phyloP scores from a whole-genome alignment of 2,888 invertebrate species.

The Eucriotettix oculatus region DNA sequence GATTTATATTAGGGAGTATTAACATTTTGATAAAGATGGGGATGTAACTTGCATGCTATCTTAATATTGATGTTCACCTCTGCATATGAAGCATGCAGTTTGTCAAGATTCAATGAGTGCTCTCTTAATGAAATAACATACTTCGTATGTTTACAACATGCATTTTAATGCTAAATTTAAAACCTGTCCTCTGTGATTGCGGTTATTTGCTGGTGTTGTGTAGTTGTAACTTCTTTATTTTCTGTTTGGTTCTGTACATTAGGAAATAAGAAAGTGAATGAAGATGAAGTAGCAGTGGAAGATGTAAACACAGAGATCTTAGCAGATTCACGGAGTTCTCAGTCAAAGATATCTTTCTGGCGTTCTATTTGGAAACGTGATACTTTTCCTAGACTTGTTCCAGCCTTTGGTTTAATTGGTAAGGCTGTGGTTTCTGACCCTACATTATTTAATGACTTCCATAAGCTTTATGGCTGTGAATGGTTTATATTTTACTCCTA shows the following conservation, averaged over 20 bases:
- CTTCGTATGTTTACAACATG: too few species aligned
- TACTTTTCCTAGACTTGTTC: conserved; percentile 21
- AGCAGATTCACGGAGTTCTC: neutral
- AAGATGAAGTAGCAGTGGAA: conserved; percentile 5
- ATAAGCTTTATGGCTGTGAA: too few species aligned
- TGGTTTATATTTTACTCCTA: too few species aligned
- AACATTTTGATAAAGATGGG: too few species aligned
- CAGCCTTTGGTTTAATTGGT: conserved; percentile 23
- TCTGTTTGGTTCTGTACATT: neutral
- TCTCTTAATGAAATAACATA: too few species aligned
- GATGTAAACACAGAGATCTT: conserved; percentile 5
- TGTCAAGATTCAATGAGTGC: too few species aligned
- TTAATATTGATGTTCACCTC: too few species aligned
- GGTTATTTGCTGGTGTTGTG: neutral
- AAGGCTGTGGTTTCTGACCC: conserved; percentile 16
- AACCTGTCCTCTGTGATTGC: neutral
- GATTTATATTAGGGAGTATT: too few species aligned
- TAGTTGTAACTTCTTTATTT: neutral
- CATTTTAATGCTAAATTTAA: too few species aligned
- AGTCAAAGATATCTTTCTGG: conserved; percentile 2
- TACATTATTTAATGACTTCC: too few species aligned
- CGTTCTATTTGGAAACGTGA: conserved; percentile 20
- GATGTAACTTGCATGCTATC: too few species aligned
- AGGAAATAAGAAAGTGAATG: conserved; percentile 3
- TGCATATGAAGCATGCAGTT: too few species aligned